phyloP scores from a whole-genome alignment of 1,140 invertebrate species.

The Vollenhovia emeryi region DNA sequence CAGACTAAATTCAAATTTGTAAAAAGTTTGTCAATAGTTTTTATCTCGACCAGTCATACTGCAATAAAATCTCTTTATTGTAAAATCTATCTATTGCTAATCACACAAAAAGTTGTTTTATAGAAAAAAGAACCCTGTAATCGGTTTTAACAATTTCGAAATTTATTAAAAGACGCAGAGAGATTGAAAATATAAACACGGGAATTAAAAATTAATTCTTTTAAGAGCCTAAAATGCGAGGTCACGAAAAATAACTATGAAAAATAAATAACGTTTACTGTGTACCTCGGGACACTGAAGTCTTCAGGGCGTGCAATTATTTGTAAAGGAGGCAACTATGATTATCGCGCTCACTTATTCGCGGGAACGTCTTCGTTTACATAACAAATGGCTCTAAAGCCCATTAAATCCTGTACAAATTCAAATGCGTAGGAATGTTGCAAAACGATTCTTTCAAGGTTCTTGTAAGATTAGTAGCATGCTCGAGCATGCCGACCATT shows the following conservation, averaged over 20 bases:
- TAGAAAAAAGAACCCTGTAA: background rate
- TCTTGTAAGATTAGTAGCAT: conserved; percentile 50
- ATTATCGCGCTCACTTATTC: conserved; percentile 23
- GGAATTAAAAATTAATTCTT: background rate
- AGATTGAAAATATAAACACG: background rate
- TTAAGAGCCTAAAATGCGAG: background rate
- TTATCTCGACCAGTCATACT: background rate
- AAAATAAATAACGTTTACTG: background rate
- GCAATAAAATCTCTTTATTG: too few species aligned
- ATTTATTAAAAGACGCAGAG: background rate
- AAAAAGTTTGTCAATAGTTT: background rate
- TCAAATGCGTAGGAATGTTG: conserved; percentile 46
- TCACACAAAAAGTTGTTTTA: background rate
- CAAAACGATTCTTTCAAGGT: conserved; percentile 46
- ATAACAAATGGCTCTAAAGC: conserved; percentile 57
- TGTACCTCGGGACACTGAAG: background rate
- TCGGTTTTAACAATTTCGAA: background rate
- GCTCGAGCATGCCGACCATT: conserved; percentile 29
- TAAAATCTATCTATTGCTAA: background rate
- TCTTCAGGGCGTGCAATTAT: conserved; percentile 22
- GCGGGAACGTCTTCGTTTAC: conserved; percentile 42
- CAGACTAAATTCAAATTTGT: background rate
- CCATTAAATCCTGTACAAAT: conserved; percentile 53
- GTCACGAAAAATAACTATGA: background rate
- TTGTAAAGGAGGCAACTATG: conserved; percentile 13